A percentile compares a stretch with the other conserved stretches of the same genome.
phyloP scores from a whole-genome alignment of 1,140 invertebrate genomes.

The Cecropterus lyciades region DNA sequence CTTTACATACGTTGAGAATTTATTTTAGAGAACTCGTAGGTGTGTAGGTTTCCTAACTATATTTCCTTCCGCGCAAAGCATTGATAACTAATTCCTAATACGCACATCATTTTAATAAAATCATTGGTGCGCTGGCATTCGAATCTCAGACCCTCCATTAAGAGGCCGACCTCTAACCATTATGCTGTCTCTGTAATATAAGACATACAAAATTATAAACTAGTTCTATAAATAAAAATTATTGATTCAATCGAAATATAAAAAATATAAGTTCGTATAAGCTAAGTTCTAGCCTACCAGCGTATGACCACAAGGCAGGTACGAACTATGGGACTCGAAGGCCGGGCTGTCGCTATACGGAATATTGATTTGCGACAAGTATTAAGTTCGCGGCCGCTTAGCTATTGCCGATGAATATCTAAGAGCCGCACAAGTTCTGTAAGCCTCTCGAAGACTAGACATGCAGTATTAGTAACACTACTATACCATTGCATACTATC shows the following conservation, averaged over 20 bases:
- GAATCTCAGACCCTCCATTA: too few relatives aligned
- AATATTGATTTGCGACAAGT: constrained; percentile 27
- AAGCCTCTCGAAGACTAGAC: background rate
- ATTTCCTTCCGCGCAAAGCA: too few relatives aligned
- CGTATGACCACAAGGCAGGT: background rate
- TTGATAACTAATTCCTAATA: too few relatives aligned
- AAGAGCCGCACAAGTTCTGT: background rate
- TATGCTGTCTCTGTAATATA: too few relatives aligned
- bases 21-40: too few relatives aligned
- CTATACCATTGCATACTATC: background rate
- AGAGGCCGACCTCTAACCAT: too few relatives aligned
- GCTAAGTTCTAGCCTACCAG: background rate
- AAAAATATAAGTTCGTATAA: background rate
- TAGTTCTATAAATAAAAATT: too few relatives aligned
- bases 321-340: constrained; percentile 5
- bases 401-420: constrained; percentile 12
- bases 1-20: too few relatives aligned
- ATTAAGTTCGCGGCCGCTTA: constrained; percentile 24
- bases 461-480: background rate
- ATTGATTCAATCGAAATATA: background rate
- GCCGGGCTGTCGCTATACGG: constrained; percentile 21
- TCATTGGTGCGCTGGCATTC: too few relatives aligned
- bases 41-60: too few relatives aligned
- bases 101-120: too few relatives aligned
- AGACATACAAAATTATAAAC: too few relatives aligned